These are phyloP conservation scores for Icerya purchasi DNA, from an alignment of 2,888 invertebrate species.

Conservation along the genomic window DNA sequence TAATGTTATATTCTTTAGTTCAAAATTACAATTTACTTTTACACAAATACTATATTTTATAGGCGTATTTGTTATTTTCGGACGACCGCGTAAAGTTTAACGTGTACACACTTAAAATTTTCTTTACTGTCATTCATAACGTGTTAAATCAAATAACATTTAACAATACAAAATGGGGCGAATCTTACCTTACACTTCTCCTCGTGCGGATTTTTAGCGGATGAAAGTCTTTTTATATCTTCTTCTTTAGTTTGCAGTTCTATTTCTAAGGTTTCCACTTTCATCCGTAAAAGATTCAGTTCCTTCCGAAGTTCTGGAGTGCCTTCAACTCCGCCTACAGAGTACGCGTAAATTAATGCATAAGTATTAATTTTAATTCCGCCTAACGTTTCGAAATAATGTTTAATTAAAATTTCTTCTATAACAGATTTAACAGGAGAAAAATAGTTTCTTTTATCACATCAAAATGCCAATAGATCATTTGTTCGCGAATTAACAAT, in stretches of 20 bases:
- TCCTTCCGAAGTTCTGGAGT: conserved; percentile 56
- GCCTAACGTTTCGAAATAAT: too few relatives aligned
- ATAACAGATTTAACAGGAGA: background rate
- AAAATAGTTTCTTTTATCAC: background rate
- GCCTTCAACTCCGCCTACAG: conserved; percentile 37
- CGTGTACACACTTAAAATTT: too few relatives aligned
- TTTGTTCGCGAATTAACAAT: too few relatives aligned
- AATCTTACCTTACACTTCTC: conserved; percentile 24
- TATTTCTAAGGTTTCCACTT: conserved; percentile 60
- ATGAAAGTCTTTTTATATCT: conserved; percentile 43
- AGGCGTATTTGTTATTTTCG: too few relatives aligned
- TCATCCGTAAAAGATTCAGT: conserved; percentile 46
- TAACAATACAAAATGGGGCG: too few relatives aligned
- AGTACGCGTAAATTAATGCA: background rate
- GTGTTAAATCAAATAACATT: too few relatives aligned
- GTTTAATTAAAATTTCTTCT: background rate
- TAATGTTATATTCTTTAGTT: too few relatives aligned
- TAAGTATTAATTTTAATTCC: too few relatives aligned
- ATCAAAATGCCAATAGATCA: background rate
- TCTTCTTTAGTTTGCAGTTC: conserved; percentile 66
- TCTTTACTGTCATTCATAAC: too few relatives aligned
- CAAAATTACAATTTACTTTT: too few relatives aligned
- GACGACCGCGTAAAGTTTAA: too few relatives aligned
- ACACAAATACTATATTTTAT: too few relatives aligned
- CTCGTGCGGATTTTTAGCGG: conserved; percentile 22